These are phyloP conservation scores for Drosophila sp. DNA, from an alignment of 1,140 invertebrate genomes.

Conservation along the genomic window DNA sequence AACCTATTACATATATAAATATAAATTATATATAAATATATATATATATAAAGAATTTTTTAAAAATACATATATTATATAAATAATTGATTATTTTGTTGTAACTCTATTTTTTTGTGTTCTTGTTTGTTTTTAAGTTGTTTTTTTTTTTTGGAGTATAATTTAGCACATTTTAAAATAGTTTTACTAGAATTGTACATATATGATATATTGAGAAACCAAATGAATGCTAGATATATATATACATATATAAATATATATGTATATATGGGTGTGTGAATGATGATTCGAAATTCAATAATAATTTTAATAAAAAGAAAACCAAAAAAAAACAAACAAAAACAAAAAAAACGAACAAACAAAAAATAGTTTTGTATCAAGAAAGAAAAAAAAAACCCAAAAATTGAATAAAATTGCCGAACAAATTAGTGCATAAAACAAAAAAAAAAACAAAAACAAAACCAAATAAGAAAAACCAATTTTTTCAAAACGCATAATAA, in stretches of 20 bases:
- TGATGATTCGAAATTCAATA: constrained; percentile 62
- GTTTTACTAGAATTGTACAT: constrained; percentile 74
- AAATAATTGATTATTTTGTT: constrained; percentile 26
- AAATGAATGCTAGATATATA: constrained; percentile 39
- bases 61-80: constrained; percentile 65
- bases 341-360: constrained; percentile 28
- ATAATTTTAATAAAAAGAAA: constrained; percentile 63
- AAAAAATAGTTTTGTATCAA: constrained; percentile 72
- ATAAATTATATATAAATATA: constrained; percentile 60
- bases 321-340: constrained; percentile 19
- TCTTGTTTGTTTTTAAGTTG: constrained; percentile 38
- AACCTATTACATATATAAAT: constrained; percentile 53
- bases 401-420: constrained; percentile 43
- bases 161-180: constrained; percentile 72
- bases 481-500: constrained; percentile 75
- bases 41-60: constrained; percentile 66
- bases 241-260: constrained; percentile 29
- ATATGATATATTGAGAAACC: constrained; percentile 39
- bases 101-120: constrained; percentile 31
- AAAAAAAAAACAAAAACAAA: constrained; percentile 38
- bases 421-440: constrained; percentile 70
- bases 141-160: constrained; percentile 37
- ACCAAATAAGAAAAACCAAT: constrained; percentile 35
- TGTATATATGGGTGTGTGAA: constrained; percentile 32
- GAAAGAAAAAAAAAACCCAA: constrained; percentile 13